Percentiles rank a stretch among this genome's conserved stretches.
These are phyloP conservation scores for Melinaea marsaeus DNA, from an alignment of 2,888 invertebrate species.

Conservation along the genomic window DNA sequence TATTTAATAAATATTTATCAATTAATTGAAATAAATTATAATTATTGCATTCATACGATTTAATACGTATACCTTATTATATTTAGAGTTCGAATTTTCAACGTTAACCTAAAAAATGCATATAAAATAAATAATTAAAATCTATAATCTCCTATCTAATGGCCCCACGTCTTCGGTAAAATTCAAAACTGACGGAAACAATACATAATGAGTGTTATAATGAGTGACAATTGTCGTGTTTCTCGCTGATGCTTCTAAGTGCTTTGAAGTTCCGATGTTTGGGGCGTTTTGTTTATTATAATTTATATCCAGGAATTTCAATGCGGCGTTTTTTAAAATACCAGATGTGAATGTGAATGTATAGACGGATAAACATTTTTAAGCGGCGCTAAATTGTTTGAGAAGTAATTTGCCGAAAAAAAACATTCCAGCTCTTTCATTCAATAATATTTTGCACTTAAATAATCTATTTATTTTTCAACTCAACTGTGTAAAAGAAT, in stretches of 20 bases:
- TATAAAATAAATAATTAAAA: slow-evolving; percentile 1
- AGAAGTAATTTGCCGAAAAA: too few species aligned
- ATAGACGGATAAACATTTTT: background rate
- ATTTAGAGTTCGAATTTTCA: too few species aligned
- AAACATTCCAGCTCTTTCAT: too few species aligned
- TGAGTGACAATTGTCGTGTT: slow-evolving; percentile 58
- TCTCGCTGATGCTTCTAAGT: slow-evolving; percentile 37
- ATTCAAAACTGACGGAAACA: slow-evolving; percentile 66
- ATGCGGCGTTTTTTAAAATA: background rate
- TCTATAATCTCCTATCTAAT: slow-evolving; percentile 11
- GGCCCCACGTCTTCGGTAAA: slow-evolving; percentile 53
- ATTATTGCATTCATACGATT: too few species aligned
- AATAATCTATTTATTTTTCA: too few species aligned
- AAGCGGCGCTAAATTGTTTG: background rate
- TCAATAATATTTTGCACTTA: too few species aligned
- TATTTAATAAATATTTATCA: too few species aligned
- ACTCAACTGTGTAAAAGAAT: too few species aligned
- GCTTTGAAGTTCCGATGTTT: slow-evolving; percentile 19
- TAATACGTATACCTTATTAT: too few species aligned
- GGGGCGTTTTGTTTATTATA: slow-evolving; percentile 10
- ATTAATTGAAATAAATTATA: too few species aligned
- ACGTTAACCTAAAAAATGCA: background rate
- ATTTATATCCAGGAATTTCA: slow-evolving; percentile 13
- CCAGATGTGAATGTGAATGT: background rate
- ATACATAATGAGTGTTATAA: slow-evolving; percentile 65